phyloP scores from a whole-genome alignment of 2,113 vertebrate species.

The Tyto alba region DNA sequence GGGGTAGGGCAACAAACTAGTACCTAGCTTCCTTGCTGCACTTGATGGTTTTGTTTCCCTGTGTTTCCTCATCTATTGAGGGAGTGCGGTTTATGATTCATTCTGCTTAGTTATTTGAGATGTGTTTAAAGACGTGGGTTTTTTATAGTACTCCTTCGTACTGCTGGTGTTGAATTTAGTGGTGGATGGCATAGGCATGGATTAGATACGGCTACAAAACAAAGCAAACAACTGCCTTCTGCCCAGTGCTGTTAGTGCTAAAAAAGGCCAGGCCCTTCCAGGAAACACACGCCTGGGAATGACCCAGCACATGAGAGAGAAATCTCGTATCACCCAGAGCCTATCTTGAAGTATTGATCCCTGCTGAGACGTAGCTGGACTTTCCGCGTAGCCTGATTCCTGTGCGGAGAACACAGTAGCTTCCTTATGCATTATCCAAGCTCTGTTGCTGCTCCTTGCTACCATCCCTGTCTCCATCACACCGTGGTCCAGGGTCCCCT shows the following conservation, averaged over 20 bases:
- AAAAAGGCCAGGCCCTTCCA: not conserved
- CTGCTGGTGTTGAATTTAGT: not conserved
- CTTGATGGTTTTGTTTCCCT: not conserved
- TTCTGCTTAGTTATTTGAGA: not conserved
- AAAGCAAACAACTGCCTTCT: not conserved
- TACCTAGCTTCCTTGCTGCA: not conserved
- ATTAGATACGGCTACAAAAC: not conserved
- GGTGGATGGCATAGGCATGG: not conserved
- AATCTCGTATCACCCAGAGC: not conserved
- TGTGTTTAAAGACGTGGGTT: not conserved
- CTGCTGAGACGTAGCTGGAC: not conserved
- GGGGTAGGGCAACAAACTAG: not conserved
- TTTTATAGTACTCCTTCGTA: not conserved
- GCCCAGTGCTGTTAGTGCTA: not conserved
- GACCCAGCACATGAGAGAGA: not conserved
- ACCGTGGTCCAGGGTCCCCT: too few species aligned
- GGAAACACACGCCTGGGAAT: not conserved
- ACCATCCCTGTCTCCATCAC: not conserved
- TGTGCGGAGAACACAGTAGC: accelerated
- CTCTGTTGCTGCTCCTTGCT: not conserved
- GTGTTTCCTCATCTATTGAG: not conserved
- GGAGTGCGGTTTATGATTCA: not conserved
- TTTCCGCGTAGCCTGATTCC: not conserved
- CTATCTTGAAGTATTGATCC: not conserved
- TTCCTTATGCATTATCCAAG: not conserved